These are phyloP conservation scores for Macrobrachium nipponense DNA, from an alignment of 1,140 invertebrate genomes.

Conservation along the genomic window DNA sequence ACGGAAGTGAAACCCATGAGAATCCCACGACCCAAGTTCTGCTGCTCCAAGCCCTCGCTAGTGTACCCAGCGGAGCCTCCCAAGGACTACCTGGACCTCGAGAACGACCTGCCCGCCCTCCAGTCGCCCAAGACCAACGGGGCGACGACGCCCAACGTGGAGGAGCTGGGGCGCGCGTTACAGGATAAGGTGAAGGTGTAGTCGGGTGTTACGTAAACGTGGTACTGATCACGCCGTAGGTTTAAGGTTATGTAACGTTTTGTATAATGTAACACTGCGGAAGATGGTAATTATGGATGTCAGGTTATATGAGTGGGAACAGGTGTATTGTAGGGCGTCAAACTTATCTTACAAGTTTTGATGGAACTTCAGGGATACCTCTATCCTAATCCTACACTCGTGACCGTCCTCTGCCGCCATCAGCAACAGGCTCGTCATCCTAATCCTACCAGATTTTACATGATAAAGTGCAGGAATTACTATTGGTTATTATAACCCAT, in stretches of 20 bases:
- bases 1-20: constrained; percentile 83
- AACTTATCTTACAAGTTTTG: too few relatives aligned
- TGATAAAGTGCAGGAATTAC: too few relatives aligned
- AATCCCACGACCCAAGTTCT: constrained; percentile 86
- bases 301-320: too few relatives aligned
- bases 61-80: constrained; percentile 75
- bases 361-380: too few relatives aligned
- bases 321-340: too few relatives aligned
- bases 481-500: too few relatives aligned
- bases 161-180: constrained; percentile 78
- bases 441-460: too few relatives aligned
- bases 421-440: too few relatives aligned
- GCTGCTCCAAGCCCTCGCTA: constrained; percentile 70
- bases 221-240: too few relatives aligned
- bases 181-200: constrained; percentile 79
- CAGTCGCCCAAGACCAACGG: constrained; percentile 47
- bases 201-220: not conserved
- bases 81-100: constrained; percentile 75
- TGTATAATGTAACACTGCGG: not conserved
- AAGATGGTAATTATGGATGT: too few relatives aligned
- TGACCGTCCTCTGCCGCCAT: too few relatives aligned
- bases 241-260: not conserved
- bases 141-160: constrained; percentile 68
- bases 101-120: constrained; percentile 67
- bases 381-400: too few relatives aligned